Conservation (phyloP, 2,888 invertebrate genomes). For the Pollenia griseotomentosa region DNA sequence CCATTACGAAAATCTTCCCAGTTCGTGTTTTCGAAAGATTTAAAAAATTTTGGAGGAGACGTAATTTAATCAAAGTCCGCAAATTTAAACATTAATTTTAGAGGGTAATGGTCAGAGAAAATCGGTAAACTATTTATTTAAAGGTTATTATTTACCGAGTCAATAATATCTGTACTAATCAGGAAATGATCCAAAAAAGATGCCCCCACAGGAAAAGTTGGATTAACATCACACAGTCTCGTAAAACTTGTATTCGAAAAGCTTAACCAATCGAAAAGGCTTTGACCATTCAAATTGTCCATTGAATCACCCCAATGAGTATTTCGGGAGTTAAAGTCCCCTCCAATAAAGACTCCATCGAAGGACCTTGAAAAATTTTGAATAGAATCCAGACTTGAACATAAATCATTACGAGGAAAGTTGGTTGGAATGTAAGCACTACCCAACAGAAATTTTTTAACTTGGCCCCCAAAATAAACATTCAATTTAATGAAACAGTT, state of each 20-base stretch:
- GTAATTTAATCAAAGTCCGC: not conserved
- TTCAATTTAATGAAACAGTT: not conserved
- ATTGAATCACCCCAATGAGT: not conserved
- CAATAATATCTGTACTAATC: not conserved
- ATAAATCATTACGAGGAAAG: not conserved
- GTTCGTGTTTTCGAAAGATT: not conserved
- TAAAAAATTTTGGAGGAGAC: not conserved
- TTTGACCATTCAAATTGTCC: not conserved
- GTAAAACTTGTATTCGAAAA: not conserved
- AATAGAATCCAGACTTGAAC: not conserved
- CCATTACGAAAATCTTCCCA: too few relatives aligned
- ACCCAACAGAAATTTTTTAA: too few relatives aligned
- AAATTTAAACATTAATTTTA: not conserved
- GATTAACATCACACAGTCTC: not conserved
- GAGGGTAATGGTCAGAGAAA: not conserved
- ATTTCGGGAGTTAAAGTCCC: conserved; percentile 35
- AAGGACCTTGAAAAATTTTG: not conserved
- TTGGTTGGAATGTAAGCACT: conserved; percentile 22
- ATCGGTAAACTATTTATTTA: not conserved
- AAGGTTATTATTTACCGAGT: not conserved
- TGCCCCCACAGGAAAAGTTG: conserved; percentile 1
- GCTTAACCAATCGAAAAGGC: not conserved
- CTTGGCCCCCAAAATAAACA: too few relatives aligned
- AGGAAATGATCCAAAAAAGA: conserved; percentile 21
- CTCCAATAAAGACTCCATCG: conserved; percentile 39